These are phyloP conservation scores for Drosophila busckii DNA, from an alignment of 1,140 invertebrate genomes.

Conservation along the genomic window DNA sequence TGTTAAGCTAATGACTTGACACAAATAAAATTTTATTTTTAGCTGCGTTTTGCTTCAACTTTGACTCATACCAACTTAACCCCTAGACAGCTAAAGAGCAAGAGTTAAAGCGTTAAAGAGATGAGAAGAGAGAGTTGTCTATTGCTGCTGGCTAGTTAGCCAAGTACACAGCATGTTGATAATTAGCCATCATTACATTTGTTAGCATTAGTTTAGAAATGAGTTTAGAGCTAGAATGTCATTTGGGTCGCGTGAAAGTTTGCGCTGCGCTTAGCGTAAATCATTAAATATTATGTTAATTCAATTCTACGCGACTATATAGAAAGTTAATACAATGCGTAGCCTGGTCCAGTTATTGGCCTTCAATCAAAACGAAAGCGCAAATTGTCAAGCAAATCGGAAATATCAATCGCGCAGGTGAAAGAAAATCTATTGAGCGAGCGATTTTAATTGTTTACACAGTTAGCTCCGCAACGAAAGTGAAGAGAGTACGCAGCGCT, in stretches of 20 bases:
- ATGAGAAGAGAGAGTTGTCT: background rate
- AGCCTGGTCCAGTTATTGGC: conserved; percentile 8
- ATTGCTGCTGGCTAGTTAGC: background rate
- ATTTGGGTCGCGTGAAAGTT: conserved; percentile 67
- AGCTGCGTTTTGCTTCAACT: conserved; percentile 18
- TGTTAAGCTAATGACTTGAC: conserved; percentile 64
- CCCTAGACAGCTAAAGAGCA: conserved; percentile 5
- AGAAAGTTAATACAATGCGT: conserved; percentile 48
- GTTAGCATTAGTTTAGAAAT: conserved; percentile 40
- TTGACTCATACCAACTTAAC: too few species aligned
- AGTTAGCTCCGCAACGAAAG: conserved; percentile 17
- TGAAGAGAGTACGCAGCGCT: conserved; percentile 19
- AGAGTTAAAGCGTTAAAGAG: background rate
- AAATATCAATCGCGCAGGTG: conserved; percentile 32
- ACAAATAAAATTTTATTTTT: conserved; percentile 55
- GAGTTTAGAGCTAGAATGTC: conserved; percentile 55
- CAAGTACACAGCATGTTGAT: conserved; percentile 24
- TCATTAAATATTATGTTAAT: conserved; percentile 67
- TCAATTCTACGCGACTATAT: conserved; percentile 36
- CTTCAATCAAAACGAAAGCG: conserved; percentile 50
- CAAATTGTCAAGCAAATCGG: conserved; percentile 49
- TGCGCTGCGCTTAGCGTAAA: conserved; percentile 28
- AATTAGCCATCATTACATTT: conserved; percentile 59
- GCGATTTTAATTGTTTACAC: conserved; percentile 57
- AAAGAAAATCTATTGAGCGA: conserved; percentile 39